A percentile compares a stretch with the other conserved stretches of the same genome.
Conservation (phyloP, 2,113 vertebrate species). For the Polypterus senegalus region DNA sequence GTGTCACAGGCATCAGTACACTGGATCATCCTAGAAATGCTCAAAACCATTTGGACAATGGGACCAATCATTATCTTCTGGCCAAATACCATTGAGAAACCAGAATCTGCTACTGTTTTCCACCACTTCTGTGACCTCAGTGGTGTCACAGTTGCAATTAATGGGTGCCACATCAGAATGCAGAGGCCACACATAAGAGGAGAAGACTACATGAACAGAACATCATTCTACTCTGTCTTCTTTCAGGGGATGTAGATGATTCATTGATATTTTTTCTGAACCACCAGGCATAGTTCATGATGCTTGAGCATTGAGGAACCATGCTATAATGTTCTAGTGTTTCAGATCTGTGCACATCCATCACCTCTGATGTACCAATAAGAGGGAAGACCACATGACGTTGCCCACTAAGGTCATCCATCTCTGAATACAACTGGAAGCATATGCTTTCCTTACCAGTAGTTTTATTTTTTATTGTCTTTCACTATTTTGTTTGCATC, state of each 20-base stretch:
- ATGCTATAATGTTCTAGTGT: not conserved
- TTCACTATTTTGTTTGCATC: slow-evolving; percentile 19
- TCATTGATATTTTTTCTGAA: slow-evolving; percentile 14
- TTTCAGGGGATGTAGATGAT: slow-evolving; percentile 11
- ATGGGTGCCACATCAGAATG: not conserved
- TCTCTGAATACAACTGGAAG: slow-evolving; percentile 21
- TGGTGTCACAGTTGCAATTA: not conserved
- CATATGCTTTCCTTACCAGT: slow-evolving; percentile 5
- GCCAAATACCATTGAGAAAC: slow-evolving; percentile 7
- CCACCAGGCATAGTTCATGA: slow-evolving; percentile 8
- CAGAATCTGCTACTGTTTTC: slow-evolving; percentile 3
- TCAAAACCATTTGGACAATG: slow-evolving; percentile 8
- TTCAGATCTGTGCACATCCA: not conserved
- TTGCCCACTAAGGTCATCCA: slow-evolving; percentile 19
- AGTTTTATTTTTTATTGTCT: slow-evolving; percentile 12
- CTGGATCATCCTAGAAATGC: slow-evolving; percentile 7
- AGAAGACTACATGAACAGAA: not conserved
- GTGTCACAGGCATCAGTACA: slow-evolving; percentile 9
- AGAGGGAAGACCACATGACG: slow-evolving; percentile 17
- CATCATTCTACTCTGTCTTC: slow-evolving; percentile 3
- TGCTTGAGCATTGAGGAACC: not conserved
- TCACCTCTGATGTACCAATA: slow-evolving; percentile 9
- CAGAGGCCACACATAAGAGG: slow-evolving; percentile 1
- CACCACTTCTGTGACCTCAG: not conserved
- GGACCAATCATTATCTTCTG: slow-evolving; percentile 6